Evolutionary conservation across 2,797 vertebrate genomes (phyloP).

Genomic region (Pseudotriccus pelzelni): DNA sequence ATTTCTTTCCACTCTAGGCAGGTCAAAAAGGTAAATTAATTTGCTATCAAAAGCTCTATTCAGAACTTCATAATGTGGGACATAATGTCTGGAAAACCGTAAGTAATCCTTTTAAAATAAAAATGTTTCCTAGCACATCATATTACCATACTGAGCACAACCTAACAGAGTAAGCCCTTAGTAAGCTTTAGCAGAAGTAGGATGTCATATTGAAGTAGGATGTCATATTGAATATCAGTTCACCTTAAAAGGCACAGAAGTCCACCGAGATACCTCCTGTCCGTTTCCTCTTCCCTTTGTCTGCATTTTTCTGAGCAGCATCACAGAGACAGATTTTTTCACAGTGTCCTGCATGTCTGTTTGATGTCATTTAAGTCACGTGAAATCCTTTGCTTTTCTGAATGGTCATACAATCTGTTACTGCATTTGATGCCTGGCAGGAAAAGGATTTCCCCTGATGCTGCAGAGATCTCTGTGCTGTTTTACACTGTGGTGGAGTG

Average conservation of each 20-base stretch:
- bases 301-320: neutral
- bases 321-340: neutral
- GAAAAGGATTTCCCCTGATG: neutral
- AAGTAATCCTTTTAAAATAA: neutral
- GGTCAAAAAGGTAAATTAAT: neutral
- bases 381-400: neutral
- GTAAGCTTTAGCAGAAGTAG: neutral
- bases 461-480: neutral
- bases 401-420: neutral
- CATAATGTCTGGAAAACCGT: neutral
- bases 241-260: neutral
- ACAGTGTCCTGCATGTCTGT: neutral
- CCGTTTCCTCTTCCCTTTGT: neutral
- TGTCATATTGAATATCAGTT: neutral
- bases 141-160: neutral
- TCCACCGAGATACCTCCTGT: neutral
- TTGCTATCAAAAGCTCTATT: neutral
- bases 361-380: neutral
- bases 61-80: neutral
- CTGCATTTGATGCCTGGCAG: neutral
- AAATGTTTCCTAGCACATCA: neutral
- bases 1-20: neutral
- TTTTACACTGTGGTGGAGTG: neutral
- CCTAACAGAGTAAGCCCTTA: accelerated
- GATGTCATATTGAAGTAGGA: neutral